These are phyloP conservation scores for Enteromius thamalakanensis DNA, from an alignment of 2,797 vertebrate genomes.

Conservation along the genomic window DNA sequence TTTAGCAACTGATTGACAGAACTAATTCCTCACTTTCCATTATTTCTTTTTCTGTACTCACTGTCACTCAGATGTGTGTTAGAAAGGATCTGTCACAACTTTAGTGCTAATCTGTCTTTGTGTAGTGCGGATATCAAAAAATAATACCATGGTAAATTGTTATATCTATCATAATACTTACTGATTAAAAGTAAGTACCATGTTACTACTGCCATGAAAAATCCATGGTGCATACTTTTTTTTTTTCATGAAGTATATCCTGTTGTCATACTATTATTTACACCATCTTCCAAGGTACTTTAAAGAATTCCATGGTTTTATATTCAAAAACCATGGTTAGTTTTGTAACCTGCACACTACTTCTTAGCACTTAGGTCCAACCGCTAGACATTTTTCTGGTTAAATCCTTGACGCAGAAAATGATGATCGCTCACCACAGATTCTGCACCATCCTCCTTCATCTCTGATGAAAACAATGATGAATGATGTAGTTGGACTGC, in stretches of 20 bases:
- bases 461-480: conserved; percentile 57
- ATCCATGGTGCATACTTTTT: not conserved
- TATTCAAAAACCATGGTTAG: not conserved
- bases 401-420: conserved; percentile 34
- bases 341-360: not conserved
- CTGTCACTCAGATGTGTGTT: not conserved
- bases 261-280: not conserved
- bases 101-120: not conserved
- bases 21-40: not conserved
- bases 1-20: not conserved
- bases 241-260: not conserved
- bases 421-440: conserved; percentile 28
- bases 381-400: not conserved
- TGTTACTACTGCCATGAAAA: not conserved
- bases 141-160: not conserved
- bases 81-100: not conserved
- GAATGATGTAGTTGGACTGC: conserved; percentile 51
- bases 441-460: conserved; percentile 48
- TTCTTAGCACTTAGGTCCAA: not conserved
- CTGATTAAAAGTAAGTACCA: not conserved
- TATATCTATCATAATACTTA: not conserved
- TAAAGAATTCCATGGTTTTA: not conserved
- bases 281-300: not conserved
- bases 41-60: not conserved
- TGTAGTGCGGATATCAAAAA: not conserved